Conservation (phyloP, 2,113 vertebrate species). For the Oryzias melastigma region DNA sequence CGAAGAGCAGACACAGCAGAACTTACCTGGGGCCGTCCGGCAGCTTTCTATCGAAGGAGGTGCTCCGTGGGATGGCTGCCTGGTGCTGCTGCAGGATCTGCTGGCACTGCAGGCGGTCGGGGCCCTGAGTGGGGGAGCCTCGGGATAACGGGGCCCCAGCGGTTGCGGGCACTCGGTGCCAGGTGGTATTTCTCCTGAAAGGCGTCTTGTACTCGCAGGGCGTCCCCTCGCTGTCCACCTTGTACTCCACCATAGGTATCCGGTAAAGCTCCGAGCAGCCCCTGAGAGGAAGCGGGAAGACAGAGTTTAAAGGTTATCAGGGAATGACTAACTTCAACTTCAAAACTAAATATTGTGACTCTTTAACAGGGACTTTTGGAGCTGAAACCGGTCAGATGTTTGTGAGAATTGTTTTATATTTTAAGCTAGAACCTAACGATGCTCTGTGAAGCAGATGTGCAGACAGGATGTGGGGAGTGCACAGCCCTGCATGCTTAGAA, state of each 20-base stretch:
- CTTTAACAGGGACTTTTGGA: not conserved
- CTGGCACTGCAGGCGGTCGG: constrained; percentile 88
- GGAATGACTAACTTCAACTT: not conserved
- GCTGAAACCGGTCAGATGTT: too few species aligned
- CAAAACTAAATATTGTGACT: constrained; percentile 7
- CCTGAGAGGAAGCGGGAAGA: constrained; percentile 63
- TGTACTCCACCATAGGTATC: constrained; percentile 98
- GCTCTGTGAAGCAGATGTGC: constrained; percentile 20
- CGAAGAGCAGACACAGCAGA: not conserved
- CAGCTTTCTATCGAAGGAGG: constrained; percentile 93
- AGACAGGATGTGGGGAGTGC: constrained; percentile 1
- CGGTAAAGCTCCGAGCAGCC: constrained; percentile 96
- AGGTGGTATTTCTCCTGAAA: constrained; percentile 95
- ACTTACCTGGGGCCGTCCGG: constrained; percentile 90
- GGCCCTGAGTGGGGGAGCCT: constrained; percentile 88
- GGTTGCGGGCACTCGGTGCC: constrained; percentile 90
- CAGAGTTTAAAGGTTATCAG: constrained; percentile 6
- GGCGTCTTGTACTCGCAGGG: constrained; percentile 98
- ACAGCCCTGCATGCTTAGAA: not conserved
- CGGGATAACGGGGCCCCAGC: constrained; percentile 83
- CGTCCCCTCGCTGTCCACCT: constrained; percentile 94
- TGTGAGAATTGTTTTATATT: too few species aligned
- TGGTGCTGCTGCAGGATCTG: constrained; percentile 89
- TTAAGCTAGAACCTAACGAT: constrained; percentile 9
- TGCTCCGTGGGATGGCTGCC: constrained; percentile 89